A percentile compares a stretch with the other conserved stretches of the same genome.
Conservation (phyloP, 2,888 invertebrate genomes). For the Nasonovia ribisnigri region DNA sequence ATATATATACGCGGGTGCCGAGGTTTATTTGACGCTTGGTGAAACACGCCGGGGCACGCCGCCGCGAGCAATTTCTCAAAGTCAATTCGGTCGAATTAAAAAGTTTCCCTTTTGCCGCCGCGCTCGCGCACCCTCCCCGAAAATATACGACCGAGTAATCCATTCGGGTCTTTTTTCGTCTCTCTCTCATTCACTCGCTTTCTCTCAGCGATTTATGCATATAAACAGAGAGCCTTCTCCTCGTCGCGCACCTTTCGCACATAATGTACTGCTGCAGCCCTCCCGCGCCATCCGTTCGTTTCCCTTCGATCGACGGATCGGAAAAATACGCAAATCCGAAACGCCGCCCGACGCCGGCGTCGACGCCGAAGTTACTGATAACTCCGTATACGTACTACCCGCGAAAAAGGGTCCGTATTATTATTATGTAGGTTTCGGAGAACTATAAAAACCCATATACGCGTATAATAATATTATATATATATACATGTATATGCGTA, state of each 20-base stretch:
- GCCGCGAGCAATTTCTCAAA: conserved; percentile 56
- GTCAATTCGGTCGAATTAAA: conserved; percentile 63
- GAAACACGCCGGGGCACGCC: conserved; percentile 39
- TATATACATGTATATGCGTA: neutral
- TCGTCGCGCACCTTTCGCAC: neutral
- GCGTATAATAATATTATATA: neutral
- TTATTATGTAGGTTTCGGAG: conserved; percentile 17
- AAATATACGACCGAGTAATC: conserved; percentile 38
- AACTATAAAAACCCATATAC: conserved; percentile 19
- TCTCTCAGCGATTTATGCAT: neutral
- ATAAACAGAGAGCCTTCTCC: neutral
- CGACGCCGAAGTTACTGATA: conserved; percentile 19
- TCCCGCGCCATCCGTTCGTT: neutral
- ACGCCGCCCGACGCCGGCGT: too few species aligned
- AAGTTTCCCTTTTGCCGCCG: conserved; percentile 41
- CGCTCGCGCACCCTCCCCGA: neutral
- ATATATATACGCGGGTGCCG: neutral
- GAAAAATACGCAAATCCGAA: conserved; percentile 42
- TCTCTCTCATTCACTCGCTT: neutral
- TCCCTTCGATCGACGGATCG: conserved; percentile 10
- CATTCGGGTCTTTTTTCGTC: conserved; percentile 18
- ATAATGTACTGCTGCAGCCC: neutral
- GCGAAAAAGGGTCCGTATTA: conserved; percentile 38
- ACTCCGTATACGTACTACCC: neutral
- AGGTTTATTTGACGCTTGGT: conserved; percentile 65